Percentiles rank a stretch among this genome's conserved stretches.
Evolutionary conservation across 2,113 vertebrate genomes (phyloP).

Genomic region (Cacatua alba): DNA sequence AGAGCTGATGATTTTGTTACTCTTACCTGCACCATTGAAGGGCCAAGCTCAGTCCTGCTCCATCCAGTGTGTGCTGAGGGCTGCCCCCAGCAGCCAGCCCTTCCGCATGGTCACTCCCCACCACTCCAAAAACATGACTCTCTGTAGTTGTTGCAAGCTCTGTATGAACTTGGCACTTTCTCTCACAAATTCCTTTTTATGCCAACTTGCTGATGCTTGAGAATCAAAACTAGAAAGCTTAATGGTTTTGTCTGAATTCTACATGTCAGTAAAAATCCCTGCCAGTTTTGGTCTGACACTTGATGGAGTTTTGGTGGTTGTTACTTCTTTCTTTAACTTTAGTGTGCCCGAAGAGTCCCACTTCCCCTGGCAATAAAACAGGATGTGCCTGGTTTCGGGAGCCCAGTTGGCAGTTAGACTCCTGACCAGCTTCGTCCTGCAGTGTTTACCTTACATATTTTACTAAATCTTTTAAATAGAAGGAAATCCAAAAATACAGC

Average conservation of each 20-base stretch:
- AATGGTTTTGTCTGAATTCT: neutral
- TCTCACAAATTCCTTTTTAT: neutral
- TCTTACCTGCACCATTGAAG: rapidly evolving
- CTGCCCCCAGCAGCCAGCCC: rapidly evolving
- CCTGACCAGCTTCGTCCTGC: neutral
- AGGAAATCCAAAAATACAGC: neutral
- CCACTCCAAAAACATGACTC: rapidly evolving
- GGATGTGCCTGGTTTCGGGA: neutral
- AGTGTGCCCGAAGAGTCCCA: neutral
- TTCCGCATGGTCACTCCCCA: rapidly evolving
- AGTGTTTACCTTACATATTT: neutral
- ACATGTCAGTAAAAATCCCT: neutral
- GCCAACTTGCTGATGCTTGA: neutral
- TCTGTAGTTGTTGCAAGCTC: neutral
- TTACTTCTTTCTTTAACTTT: neutral
- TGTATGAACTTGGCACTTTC: neutral
- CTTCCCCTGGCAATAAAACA: neutral
- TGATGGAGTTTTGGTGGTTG: neutral
- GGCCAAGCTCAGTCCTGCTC: neutral
- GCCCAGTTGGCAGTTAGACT: neutral
- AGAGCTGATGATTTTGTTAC: neutral
- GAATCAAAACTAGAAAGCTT: neutral
- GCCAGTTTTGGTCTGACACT: neutral
- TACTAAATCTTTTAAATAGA: neutral
- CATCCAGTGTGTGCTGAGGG: neutral